A percentile compares a stretch with the other conserved stretches of the same genome.
Evolutionary conservation across 2,888 invertebrate genomes (phyloP).

Genomic region (Epinotia brunnichana): DNA sequence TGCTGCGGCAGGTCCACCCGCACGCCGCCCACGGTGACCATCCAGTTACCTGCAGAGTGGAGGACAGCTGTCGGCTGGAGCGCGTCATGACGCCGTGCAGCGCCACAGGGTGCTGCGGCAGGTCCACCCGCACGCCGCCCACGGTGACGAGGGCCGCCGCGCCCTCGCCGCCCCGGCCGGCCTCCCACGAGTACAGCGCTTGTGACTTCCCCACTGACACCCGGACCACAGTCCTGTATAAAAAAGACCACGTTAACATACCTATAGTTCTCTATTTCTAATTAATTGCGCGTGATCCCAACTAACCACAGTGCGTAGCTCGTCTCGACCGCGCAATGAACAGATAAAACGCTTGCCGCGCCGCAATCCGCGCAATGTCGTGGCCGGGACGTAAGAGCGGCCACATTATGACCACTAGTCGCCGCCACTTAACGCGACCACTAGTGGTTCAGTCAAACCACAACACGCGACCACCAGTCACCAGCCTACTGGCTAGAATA

Average conservation of each 20-base stretch:
- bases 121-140: conserved; percentile 95
- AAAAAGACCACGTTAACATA: conserved; percentile 81
- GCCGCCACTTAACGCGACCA: too few species aligned
- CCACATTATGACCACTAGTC: too few species aligned
- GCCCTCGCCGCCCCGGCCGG: conserved; percentile 89
- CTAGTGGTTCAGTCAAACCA: too few species aligned
- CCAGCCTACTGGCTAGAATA: too few species aligned
- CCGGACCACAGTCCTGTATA: conserved; percentile 94
- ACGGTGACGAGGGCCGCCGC: conserved; percentile 91
- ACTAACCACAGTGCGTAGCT: too few species aligned
- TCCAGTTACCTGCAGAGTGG: conserved; percentile 90
- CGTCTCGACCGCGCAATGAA: too few species aligned
- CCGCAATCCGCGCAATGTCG: too few species aligned
- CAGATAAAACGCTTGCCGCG: too few species aligned
- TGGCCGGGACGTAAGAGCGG: too few species aligned
- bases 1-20: conserved; percentile 99
- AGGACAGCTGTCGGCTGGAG: conserved; percentile 95
- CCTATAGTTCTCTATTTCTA: too few species aligned
- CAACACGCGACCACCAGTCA: too few species aligned
- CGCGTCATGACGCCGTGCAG: conserved; percentile 99
- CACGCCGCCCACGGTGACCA: conserved; percentile 91
- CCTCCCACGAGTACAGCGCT: conserved; percentile 93
- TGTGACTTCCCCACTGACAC: conserved; percentile 96
- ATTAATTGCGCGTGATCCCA: too few species aligned
- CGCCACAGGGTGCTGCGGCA: conserved; percentile 99